phyloP scores from a whole-genome alignment of 2,113 vertebrate species.

The Leucosticte australis region DNA sequence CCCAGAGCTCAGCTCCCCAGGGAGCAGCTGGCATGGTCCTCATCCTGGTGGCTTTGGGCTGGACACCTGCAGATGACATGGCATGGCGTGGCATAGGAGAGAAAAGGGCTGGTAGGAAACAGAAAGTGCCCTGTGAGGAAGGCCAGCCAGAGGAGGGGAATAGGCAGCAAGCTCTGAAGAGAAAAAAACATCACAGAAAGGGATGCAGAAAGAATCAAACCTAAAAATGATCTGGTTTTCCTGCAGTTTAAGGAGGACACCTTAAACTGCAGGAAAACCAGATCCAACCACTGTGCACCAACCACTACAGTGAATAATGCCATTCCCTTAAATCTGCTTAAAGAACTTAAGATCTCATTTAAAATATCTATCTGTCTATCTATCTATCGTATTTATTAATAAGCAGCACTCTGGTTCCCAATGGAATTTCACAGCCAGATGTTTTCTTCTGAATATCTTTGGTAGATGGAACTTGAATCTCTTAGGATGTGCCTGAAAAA shows the following conservation, averaged over 20 bases:
- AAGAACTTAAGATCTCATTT: background rate
- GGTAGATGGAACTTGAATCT: background rate
- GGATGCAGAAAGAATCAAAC: background rate
- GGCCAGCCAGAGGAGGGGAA: background rate
- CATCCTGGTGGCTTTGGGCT: constrained; percentile 26
- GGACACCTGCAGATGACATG: background rate
- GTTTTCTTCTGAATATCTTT: background rate
- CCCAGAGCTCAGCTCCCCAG: constrained; percentile 63
- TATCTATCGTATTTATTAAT: background rate
- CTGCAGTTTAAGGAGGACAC: background rate
- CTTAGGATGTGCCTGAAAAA: background rate
- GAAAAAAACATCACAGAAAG: background rate
- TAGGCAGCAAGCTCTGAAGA: background rate
- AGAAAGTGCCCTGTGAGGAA: background rate
- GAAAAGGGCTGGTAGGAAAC: background rate
- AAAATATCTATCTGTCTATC: background rate
- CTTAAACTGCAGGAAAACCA: too few species aligned
- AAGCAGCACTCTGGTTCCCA: background rate
- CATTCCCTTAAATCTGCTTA: background rate
- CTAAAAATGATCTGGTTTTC: background rate
- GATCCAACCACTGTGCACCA: too few species aligned
- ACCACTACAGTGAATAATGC: background rate
- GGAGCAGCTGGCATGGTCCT: constrained; percentile 57
- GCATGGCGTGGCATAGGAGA: background rate
- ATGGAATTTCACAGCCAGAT: background rate